A percentile compares a stretch with the other conserved stretches of the same genome.
Conservation (phyloP, 37 sponge, comb jelly and placozoan genomes). For the Beroe forskalii region DNA sequence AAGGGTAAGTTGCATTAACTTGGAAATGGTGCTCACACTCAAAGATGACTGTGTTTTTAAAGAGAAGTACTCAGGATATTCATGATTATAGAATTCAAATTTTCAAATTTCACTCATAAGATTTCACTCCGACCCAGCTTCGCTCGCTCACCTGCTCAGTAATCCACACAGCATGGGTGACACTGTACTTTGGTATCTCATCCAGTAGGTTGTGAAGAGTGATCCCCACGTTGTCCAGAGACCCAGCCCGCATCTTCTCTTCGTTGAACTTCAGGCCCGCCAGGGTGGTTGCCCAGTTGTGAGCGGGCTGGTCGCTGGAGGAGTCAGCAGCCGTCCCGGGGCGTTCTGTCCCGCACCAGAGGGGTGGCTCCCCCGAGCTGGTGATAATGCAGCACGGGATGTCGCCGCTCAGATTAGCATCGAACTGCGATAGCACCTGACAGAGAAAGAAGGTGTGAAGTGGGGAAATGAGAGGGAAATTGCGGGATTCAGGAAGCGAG, state of each 20-base stretch:
- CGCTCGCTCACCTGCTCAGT: conserved; percentile 65
- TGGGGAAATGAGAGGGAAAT: too few relatives aligned
- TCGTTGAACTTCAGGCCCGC: conserved; percentile 30
- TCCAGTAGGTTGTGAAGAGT: conserved; percentile 51
- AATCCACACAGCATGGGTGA: conserved; percentile 56
- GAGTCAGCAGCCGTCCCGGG: background rate
- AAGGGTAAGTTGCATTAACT: too few relatives aligned
- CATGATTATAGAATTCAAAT: too few relatives aligned
- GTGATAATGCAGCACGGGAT: conserved; percentile 36
- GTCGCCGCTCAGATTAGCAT: conserved; percentile 47
- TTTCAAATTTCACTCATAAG: too few relatives aligned
- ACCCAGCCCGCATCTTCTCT: conserved; percentile 20
- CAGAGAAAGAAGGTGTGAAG: too few relatives aligned
- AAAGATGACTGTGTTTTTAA: too few relatives aligned
- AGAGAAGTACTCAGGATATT: too few relatives aligned
- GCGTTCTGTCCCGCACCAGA: conserved; percentile 41
- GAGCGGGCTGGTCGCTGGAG: background rate
- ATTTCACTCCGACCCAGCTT: too few relatives aligned
- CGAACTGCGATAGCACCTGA: conserved; percentile 48
- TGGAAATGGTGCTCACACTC: too few relatives aligned
- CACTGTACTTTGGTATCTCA: conserved; percentile 16
- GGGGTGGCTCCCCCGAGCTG: conserved; percentile 29
- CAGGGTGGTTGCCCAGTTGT: background rate
- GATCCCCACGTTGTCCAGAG: conserved; percentile 21
- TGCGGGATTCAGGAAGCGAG: too few relatives aligned